phyloP scores from a whole-genome alignment of 2,888 invertebrate species.

The Melangyna quadrimaculata region DNA sequence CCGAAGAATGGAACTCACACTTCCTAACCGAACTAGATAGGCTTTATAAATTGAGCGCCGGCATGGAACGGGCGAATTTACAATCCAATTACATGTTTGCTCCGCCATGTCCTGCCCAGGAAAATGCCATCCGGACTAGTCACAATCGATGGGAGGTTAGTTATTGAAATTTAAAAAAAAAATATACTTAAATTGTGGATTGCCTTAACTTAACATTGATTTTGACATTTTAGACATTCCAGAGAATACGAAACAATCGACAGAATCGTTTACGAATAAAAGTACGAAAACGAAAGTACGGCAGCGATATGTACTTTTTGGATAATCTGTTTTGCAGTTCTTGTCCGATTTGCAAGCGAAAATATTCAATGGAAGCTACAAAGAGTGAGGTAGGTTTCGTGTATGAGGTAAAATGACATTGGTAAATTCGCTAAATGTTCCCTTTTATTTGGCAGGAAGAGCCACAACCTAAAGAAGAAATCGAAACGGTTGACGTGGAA shows the following conservation, averaged over 20 bases:
- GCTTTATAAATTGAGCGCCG: constrained; percentile 84
- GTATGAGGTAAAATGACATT: too few relatives aligned
- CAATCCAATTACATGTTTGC: constrained; percentile 80
- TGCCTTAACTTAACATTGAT: not conserved
- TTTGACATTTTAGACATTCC: constrained; percentile 82
- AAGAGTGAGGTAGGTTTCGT: constrained; percentile 83
- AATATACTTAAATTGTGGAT: not conserved
- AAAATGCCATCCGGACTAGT: constrained; percentile 81
- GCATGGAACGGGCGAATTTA: constrained; percentile 80
- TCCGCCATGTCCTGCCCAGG: constrained; percentile 79
- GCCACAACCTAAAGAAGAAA: constrained; percentile 82
- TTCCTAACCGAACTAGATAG: constrained; percentile 87
- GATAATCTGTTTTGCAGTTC: constrained; percentile 81
- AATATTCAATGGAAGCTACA: constrained; percentile 81
- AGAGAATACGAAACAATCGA: constrained; percentile 87
- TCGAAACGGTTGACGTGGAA: constrained; percentile 87
- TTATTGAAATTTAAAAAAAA: not conserved
- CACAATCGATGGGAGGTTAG: constrained; percentile 86
- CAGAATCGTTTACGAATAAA: constrained; percentile 86
- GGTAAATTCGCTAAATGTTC: too few relatives aligned
- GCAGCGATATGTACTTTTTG: constrained; percentile 82
- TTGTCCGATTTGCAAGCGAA: constrained; percentile 85
- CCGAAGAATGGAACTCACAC: constrained; percentile 86
- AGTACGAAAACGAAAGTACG: constrained; percentile 85
- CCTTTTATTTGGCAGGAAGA: constrained; percentile 74